Percentiles rank a stretch among this genome's conserved stretches.
These are phyloP conservation scores for Drosophila baimaii DNA, from an alignment of 1,140 invertebrate species.

Conservation along the genomic window DNA sequence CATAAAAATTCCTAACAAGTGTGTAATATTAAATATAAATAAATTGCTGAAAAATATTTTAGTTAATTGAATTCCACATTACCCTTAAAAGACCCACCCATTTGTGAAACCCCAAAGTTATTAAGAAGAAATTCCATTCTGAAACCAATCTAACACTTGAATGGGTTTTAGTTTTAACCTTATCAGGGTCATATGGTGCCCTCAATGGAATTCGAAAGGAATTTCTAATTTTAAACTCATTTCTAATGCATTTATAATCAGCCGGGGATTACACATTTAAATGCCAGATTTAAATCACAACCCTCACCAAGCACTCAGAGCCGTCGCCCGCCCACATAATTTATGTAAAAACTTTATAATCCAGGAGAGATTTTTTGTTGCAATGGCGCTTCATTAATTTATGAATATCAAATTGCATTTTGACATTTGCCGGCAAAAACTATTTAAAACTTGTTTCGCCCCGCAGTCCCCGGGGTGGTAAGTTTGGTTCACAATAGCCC, in stretches of 20 bases:
- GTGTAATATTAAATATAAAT: too few relatives aligned
- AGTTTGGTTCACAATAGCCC: conserved; percentile 27
- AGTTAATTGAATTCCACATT: background rate
- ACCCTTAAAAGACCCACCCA: background rate
- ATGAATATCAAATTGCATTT: conserved; percentile 80
- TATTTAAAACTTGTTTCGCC: conserved; percentile 74
- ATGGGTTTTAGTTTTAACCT: background rate
- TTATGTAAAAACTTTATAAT: conserved; percentile 71
- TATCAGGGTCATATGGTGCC: background rate
- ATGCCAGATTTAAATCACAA: conserved; percentile 53
- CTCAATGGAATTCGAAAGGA: conserved; percentile 25
- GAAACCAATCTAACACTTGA: background rate
- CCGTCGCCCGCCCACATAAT: conserved; percentile 42
- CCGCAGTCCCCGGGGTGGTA: background rate
- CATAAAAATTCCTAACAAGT: too few relatives aligned
- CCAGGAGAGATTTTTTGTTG: conserved; percentile 61
- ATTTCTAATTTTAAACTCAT: conserved; percentile 25
- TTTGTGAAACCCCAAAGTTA: background rate
- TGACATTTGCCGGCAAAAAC: conserved; percentile 78
- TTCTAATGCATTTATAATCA: conserved; percentile 62
- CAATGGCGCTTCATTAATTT: conserved; percentile 75
- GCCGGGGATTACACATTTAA: conserved; percentile 62
- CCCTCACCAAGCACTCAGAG: background rate
- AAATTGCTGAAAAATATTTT: background rate
- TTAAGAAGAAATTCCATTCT: background rate